These are phyloP conservation scores for Montipora sp. DNA, from an alignment of 64 coral and sea anemone genomes.

Conservation along the genomic window DNA sequence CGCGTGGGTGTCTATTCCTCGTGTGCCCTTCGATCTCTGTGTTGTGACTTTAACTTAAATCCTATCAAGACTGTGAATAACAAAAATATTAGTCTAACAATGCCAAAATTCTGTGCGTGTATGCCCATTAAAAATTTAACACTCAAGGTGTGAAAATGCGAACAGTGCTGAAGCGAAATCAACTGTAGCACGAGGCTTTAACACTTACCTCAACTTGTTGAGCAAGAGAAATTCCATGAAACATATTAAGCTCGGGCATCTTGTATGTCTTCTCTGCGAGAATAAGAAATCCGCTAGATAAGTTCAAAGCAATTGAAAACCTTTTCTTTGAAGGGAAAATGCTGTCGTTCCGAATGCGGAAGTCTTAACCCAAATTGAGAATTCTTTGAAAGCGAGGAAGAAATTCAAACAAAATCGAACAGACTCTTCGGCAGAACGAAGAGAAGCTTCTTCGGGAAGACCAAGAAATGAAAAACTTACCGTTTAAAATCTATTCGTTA, in stretches of 20 bases:
- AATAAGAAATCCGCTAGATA: background rate
- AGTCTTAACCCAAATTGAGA: background rate
- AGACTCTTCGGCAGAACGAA: background rate
- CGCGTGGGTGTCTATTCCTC: background rate
- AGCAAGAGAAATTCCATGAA: background rate
- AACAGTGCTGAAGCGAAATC: background rate
- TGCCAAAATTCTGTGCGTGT: background rate
- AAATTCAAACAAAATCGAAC: background rate
- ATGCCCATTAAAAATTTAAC: background rate
- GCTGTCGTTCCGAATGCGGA: background rate
- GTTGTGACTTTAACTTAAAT: too few species aligned
- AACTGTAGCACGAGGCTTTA: background rate
- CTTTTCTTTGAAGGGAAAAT: background rate
- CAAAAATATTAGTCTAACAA: background rate
- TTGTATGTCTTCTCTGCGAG: background rate
- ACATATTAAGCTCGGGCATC: slow-evolving; percentile 5
- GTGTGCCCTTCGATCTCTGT: background rate
- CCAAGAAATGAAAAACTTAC: too few species aligned
- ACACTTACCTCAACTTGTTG: slow-evolving; percentile 2
- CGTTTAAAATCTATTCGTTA: too few species aligned
- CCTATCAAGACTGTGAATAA: too few species aligned
- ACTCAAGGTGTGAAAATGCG: background rate
- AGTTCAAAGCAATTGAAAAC: background rate
- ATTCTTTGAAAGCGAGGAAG: background rate
- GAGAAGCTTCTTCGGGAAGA: too few species aligned